Evolutionary conservation across 2,888 invertebrate genomes (phyloP), one percentile per base, ranked within the genome.

Genomic region (Diaprepes abbreviatus): DNA sequence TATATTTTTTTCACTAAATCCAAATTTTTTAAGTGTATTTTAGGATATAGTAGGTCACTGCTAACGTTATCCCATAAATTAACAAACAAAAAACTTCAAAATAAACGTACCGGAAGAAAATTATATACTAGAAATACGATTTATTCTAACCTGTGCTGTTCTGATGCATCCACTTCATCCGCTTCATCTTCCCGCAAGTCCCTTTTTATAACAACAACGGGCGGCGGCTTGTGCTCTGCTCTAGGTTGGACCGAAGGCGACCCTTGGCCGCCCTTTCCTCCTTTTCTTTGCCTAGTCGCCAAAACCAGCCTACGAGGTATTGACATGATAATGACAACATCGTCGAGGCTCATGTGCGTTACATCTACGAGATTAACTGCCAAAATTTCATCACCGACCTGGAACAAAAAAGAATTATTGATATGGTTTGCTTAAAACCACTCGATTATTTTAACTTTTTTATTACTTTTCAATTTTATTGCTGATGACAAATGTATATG

Each of bases 251-350:
- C 83, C 33, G 88, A 88, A 43, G 89, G 88, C 4, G 88, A 88
- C 57, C 81, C 79, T 69, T 83, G 82, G 38, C 83, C 83, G 24
- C 83, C 83, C 71, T 87, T 86, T 74, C 84, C 85, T 83, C 92
- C 92, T 85, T 93, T 91, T 75, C 92, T 87, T 82, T 95, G 95
- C 79, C 96, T 89, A 74, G 97, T 97, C 78, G 96, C 96, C 74
- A 99, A 89, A 74, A 98, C 92, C 81, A 99, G 88, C 77, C 98
- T 90, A 81, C 97, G 90, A 4, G 99, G 98, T 86, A 99, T 99
- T 81, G 97, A 97, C 96, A 99, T 98, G 80, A 98, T 96, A 81
- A 98, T 96, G 76, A 99, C 99, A 74, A 99, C 99, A 85, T 99
- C 99, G 85, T 99, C 98, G 79, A 99, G 87, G 76, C 96, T 96